Base-by-base conservation (phyloP, 2,113 vertebrate genomes). In the Anolis sagrei region DNA sequence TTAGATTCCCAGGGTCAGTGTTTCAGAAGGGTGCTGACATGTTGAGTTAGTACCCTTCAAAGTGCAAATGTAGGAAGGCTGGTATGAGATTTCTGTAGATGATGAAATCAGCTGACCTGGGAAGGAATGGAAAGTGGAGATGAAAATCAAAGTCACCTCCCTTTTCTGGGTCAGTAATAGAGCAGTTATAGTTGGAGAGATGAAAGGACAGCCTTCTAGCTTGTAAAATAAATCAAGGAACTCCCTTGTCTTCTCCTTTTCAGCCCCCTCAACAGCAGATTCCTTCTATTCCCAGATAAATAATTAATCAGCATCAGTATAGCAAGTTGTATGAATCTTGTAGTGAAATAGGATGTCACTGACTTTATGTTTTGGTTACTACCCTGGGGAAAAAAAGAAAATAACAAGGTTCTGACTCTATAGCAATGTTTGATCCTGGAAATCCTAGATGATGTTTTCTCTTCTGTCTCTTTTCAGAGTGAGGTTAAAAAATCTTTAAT, bases 191-290 rank as follows among this genome's bases (percentile, higher is more conserved):
- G 27, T 86, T 69, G 9, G 13, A 44, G 32, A 83, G 58, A 82
- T 88, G 8, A 90, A 89, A 86, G 25, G 11, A 9, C 44, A 79
- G 34, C 18, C 16, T 25, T 76, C 49, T 84, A 44, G 54, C 80
- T 54, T 79, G 39, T 81, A 90, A 89, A 86, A 66, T 34, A 66
- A 74, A 36, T 27, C 23, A 75, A 7, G 66, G 58, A 69, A 69
- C 5, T 61, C 5, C 48, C 18, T 18, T 49, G 34, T 61, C 48
- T 58, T 58, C 27, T 88, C 34, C 19, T 4, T 0, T 10, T 10
- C 74, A 3, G 5, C 29, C 14, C 11, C 13, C n/a, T 25, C 3
- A 1, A 54, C 13, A 51, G 1, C 58, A 27, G 21, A 72, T 18
- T 81, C 5, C 5, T 36, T 51, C 54, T 48, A 14, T 54, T 19